A percentile compares a stretch with the other conserved stretches of the same genome.
These are phyloP conservation scores for Leptestheria dahalacensis DNA, from an alignment of 1,140 invertebrate species.

Conservation along the genomic window DNA sequence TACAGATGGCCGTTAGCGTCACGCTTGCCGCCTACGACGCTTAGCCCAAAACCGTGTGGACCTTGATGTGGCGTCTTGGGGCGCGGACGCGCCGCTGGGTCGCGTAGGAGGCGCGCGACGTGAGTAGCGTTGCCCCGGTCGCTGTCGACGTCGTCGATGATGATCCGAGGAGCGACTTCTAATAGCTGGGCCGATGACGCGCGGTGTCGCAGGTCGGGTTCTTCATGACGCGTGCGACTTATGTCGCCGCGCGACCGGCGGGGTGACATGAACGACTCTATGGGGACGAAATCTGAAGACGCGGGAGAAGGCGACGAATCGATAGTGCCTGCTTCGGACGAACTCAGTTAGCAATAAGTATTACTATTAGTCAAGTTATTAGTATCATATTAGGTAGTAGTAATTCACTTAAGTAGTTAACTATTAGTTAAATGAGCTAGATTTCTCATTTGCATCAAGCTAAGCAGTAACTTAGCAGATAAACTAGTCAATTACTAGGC, in stretches of 20 bases:
- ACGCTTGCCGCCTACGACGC: neutral
- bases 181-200: neutral
- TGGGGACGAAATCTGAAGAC: neutral
- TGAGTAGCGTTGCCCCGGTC: neutral
- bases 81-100: neutral
- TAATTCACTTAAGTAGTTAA: no score
- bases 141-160: neutral
- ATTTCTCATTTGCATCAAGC: no score
- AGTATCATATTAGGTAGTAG: no score
- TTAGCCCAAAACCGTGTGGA: neutral
- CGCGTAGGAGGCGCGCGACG: neutral
- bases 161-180: neutral
- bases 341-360: no score
- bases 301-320: neutral
- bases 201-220: neutral
- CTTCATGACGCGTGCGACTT: neutral
- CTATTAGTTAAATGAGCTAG: no score
- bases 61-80: neutral
- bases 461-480: no score
- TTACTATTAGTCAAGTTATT: no score
- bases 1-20: neutral
- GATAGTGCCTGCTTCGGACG: neutral
- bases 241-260: neutral
- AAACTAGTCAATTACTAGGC: no score
- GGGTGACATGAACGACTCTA: neutral